Base-by-base conservation (phyloP, 2,797 vertebrate genomes). In the Helicolenus hilgendorfi region DNA sequence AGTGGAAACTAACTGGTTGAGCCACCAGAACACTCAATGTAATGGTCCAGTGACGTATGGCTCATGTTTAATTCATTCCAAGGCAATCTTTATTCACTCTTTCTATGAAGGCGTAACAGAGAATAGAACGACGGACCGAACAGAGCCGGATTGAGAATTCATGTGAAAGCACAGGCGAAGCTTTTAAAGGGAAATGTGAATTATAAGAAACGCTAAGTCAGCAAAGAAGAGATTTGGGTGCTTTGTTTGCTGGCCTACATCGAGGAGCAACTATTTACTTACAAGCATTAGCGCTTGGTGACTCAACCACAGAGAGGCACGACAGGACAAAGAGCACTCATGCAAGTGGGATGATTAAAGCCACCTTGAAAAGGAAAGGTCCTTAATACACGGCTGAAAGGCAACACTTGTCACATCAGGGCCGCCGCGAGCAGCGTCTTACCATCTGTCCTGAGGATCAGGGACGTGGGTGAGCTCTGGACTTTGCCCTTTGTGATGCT, bases 391-490 rank as follows among this genome's bases (percentile, higher is more conserved):
- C 9, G 27, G 53, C 77, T 83, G 60, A 89, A 81, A 87, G 72
- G 73, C 49, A 26, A 26, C 1, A 63, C 75, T 78, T 89, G 79
- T 82, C 85, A 83, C 62, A 60, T 87, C 71, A 35, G 2, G 56
- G 59, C 20, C n/a, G 56, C 33, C 5, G 2, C 24, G 5, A 58
- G 60, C 63, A 20, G 62, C 0, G 29, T 65, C 97, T 85, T 97
- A 99, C 99, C 99, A 13, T 99, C 99, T 0, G 98, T 98, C 72
- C 98, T 98, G 79, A 99, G 98, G 86, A 98, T 97, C 83, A 99
- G 95, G 7, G 99, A 98, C 0, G 99, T 99, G 0, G 98, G 98
- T 0, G 99, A 98, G 84, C 99, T 99, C 26, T 98, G 97, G 20
- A 98, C 98, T 35, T 98, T 97, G 96, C 96, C 96, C 33, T 96